phyloP scores from a whole-genome alignment of 2,797 vertebrate species.

The Rhinatrema bivittatum region DNA sequence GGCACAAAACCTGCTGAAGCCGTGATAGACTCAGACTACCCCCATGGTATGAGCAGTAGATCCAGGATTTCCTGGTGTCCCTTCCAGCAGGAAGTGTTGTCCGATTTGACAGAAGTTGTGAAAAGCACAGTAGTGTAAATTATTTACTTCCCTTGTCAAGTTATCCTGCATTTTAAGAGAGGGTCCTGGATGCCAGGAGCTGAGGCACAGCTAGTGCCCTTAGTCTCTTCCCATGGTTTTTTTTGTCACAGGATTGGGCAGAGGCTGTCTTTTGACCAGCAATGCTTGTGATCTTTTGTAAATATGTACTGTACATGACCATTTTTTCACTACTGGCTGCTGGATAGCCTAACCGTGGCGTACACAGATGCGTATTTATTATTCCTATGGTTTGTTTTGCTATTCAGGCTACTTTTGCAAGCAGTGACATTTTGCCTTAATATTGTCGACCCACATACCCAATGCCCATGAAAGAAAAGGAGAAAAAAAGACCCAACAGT shows the following conservation, averaged over 20 bases:
- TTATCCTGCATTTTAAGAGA: too few relatives aligned
- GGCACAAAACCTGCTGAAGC: too few relatives aligned
- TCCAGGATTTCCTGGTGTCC: too few relatives aligned
- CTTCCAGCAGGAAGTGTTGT: too few relatives aligned
- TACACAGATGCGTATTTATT: conserved; percentile 21
- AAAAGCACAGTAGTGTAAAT: neutral
- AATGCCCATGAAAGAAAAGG: too few relatives aligned
- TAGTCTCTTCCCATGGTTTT: conserved; percentile 16
- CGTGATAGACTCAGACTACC: too few relatives aligned
- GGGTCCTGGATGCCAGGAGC: conserved; percentile 14
- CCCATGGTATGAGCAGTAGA: too few relatives aligned
- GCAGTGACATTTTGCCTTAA: conserved; percentile 9
- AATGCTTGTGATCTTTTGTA: conserved; percentile 29
- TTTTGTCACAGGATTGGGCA: conserved; percentile 9
- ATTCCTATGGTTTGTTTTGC: conserved; percentile 19
- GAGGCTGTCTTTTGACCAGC: conserved; percentile 25
- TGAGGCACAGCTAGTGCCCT: conserved; percentile 1
- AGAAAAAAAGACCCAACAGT: too few relatives aligned
- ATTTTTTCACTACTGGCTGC: conserved; percentile 30
- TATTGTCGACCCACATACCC: conserved; percentile 9
- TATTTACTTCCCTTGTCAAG: too few relatives aligned
- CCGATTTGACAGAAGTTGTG: conserved; percentile 36
- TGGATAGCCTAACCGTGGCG: conserved; percentile 14
- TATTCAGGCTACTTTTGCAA: conserved; percentile 26
- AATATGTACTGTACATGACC: conserved; percentile 13